Conservation (phyloP, 2,113 vertebrate genomes). For the Odocoileus virginianus region DNA sequence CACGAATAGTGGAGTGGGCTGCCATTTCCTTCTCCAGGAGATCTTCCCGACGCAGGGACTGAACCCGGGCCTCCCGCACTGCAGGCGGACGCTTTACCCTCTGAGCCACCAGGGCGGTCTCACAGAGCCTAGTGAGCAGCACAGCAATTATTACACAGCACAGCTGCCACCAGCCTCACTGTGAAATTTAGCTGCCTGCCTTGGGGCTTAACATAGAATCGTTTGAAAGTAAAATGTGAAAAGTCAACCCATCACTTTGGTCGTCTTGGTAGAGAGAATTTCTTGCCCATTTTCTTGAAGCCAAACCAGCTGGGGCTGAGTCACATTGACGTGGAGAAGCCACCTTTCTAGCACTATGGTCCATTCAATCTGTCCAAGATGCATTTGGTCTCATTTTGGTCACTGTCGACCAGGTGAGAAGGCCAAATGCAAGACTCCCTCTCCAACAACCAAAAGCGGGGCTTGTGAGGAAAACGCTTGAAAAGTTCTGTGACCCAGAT, state of each 20-base stretch:
- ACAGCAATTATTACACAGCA: background rate
- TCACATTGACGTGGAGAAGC: background rate
- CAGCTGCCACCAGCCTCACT: background rate
- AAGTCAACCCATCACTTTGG: background rate
- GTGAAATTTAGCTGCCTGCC: background rate
- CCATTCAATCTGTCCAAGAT: background rate
- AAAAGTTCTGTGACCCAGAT: background rate
- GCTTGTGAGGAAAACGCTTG: background rate
- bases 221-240: conserved; percentile 31
- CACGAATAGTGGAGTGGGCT: too few species aligned
- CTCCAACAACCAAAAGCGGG: background rate
- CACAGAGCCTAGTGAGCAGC: background rate
- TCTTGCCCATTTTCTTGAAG: background rate
- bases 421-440: background rate
- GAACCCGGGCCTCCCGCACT: too few species aligned
- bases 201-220: background rate
- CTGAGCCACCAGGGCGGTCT: too few species aligned
- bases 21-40: too few species aligned
- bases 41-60: too few species aligned
- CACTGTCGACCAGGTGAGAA: background rate
- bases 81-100: too few species aligned
- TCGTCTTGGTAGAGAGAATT: background rate
- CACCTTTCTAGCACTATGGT: background rate
- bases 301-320: background rate
- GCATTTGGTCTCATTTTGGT: background rate